phyloP scores from a whole-genome alignment of 2,797 vertebrate species.

The Eulemur rubriventer region DNA sequence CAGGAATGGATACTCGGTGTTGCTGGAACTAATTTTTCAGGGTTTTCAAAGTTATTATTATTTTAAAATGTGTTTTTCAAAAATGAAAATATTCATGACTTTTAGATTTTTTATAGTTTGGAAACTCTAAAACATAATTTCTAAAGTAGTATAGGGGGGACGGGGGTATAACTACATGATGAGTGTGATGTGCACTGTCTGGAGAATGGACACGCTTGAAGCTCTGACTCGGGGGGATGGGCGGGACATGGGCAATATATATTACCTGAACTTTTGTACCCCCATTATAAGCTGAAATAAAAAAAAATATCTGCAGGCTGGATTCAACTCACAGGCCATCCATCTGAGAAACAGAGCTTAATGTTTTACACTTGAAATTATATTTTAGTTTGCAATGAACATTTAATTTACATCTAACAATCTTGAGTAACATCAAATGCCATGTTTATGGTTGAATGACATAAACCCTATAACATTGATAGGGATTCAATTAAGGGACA shows the following conservation, averaged over 20 bases:
- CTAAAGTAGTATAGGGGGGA: background rate
- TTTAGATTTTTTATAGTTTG: background rate
- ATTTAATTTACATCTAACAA: slow-evolving; percentile 51
- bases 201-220: no score
- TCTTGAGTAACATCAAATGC: slow-evolving; percentile 5
- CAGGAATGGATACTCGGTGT: background rate
- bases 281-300: no score
- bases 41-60: background rate
- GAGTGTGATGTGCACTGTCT: no score
- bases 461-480: background rate
- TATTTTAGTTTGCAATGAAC: slow-evolving; percentile 38
- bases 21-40: background rate
- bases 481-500: background rate
- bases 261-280: no score
- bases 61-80: slow-evolving; percentile 1
- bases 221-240: no score
- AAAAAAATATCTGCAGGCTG: slow-evolving; percentile 1
- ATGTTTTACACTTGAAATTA: background rate
- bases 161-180: no score
- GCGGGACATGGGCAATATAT: no score
- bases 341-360: slow-evolving; percentile 22
- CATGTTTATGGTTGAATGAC: background rate
- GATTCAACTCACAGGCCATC: background rate
- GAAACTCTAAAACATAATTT: slow-evolving; percentile 20
- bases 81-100: background rate